phyloP scores from a whole-genome alignment of 2,113 vertebrate species.

The Albula goreensis region DNA sequence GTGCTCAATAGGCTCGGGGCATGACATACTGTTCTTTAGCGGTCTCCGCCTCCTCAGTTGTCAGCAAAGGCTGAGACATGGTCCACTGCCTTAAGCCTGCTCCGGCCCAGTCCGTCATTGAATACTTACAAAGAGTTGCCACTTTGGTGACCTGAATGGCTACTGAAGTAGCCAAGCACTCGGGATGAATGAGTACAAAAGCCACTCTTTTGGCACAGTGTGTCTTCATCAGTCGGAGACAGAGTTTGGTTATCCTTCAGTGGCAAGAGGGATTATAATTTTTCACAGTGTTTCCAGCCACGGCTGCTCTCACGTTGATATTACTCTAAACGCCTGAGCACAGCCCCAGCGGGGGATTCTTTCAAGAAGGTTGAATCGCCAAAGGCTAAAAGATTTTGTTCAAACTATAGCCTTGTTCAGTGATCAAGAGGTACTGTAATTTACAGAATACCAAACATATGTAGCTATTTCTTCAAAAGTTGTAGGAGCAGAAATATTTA shows the following conservation, averaged over 20 bases:
- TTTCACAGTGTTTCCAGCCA: neutral
- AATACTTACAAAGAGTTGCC: neutral
- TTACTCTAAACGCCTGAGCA: neutral
- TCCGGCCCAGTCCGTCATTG: no score
- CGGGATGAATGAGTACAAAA: neutral
- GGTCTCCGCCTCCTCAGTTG: no score
- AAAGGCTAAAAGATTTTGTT: neutral
- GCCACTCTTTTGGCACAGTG: neutral
- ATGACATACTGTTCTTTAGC: no score
- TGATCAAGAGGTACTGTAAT: neutral
- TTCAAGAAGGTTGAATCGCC: neutral
- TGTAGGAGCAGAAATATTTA: neutral
- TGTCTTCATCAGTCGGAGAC: neutral
- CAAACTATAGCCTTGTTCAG: neutral
- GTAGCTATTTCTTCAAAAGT: neutral
- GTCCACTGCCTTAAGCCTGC: neutral
- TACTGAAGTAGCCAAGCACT: neutral
- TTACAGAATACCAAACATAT: neutral
- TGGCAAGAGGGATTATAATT: neutral
- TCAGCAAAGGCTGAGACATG: neutral
- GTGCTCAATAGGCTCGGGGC: no score
- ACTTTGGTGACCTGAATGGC: neutral
- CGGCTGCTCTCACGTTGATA: neutral
- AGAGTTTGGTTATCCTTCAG: neutral
- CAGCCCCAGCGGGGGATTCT: neutral